These are phyloP conservation scores for Temnopleurus reevesii DNA, from an alignment of 53 echinoderm and acorn worm species.

Conservation along the genomic window DNA sequence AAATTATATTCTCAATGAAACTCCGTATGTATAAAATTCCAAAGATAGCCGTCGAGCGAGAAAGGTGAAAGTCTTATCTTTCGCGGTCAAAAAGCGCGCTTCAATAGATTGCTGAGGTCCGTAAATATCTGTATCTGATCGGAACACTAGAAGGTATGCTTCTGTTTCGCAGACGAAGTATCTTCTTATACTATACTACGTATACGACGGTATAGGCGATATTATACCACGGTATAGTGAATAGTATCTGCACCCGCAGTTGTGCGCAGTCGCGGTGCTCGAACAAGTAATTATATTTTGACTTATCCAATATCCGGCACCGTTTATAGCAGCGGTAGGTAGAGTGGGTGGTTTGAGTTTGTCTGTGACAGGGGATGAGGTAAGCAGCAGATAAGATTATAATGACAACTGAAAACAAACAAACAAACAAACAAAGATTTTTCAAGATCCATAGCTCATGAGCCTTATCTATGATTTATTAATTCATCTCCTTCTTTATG, in stretches of 20 bases:
- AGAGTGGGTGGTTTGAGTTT: not conserved
- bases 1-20: not conserved
- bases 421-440: too few relatives aligned
- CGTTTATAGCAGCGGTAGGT: constrained; percentile 31
- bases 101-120: not conserved
- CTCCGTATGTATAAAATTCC: constrained; percentile 28
- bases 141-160: not conserved
- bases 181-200: not conserved
- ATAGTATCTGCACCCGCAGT: not conserved
- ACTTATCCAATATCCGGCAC: constrained; percentile 47
- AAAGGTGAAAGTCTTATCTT: not conserved
- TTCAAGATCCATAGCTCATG: too few relatives aligned
- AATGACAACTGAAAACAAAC: too few relatives aligned
- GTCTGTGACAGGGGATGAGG: not conserved
- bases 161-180: not conserved
- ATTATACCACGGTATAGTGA: too few relatives aligned
- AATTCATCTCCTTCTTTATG: too few relatives aligned
- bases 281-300: constrained; percentile 18
- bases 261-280: constrained; percentile 21
- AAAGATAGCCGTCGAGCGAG: not conserved
- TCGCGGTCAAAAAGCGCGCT: not conserved
- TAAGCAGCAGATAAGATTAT: too few relatives aligned
- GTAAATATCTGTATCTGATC: not conserved
- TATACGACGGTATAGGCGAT: too few relatives aligned
- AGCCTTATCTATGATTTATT: too few relatives aligned